phyloP scores from a whole-genome alignment of 2,888 invertebrate species.

The Microctonus brassicae region DNA sequence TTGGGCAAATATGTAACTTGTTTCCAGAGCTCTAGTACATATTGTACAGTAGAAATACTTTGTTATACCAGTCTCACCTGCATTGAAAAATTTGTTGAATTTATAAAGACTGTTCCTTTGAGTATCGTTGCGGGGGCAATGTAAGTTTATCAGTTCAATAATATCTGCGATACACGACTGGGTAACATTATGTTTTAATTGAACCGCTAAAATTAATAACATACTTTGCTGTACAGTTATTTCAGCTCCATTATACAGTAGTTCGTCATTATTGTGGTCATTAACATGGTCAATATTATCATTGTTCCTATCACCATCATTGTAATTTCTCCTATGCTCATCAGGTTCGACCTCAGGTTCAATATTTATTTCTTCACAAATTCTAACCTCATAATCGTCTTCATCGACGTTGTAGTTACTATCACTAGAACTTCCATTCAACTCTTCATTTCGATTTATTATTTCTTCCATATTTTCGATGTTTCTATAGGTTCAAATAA shows the following conservation, averaged over 20 bases:
- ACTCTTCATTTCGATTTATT: too few relatives aligned
- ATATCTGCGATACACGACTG: constrained; percentile 30
- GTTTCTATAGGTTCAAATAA: too few relatives aligned
- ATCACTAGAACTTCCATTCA: too few relatives aligned
- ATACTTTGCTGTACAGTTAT: constrained; percentile 32
- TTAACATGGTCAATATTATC: not conserved
- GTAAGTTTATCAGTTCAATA: not conserved
- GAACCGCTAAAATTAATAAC: constrained; percentile 28
- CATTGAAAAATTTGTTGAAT: constrained; percentile 30
- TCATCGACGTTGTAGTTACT: too few relatives aligned
- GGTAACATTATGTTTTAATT: constrained; percentile 25
- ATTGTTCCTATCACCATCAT: not conserved
- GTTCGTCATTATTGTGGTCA: constrained; percentile 10
- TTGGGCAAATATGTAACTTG: constrained; percentile 14
- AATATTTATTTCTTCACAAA: too few relatives aligned
- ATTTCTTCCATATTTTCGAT: too few relatives aligned
- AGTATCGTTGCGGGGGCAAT: constrained; percentile 5
- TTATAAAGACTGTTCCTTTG: constrained; percentile 31
- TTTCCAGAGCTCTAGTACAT: not conserved
- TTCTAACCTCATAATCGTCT: too few relatives aligned
- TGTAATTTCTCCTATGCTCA: too few relatives aligned
- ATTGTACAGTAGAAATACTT: not conserved
- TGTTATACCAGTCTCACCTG: not conserved
- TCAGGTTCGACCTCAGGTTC: too few relatives aligned
- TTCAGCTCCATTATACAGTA: constrained; percentile 21